Base-by-base conservation (phyloP, 2,113 vertebrate species). In the Oxyura jamaicensis region DNA sequence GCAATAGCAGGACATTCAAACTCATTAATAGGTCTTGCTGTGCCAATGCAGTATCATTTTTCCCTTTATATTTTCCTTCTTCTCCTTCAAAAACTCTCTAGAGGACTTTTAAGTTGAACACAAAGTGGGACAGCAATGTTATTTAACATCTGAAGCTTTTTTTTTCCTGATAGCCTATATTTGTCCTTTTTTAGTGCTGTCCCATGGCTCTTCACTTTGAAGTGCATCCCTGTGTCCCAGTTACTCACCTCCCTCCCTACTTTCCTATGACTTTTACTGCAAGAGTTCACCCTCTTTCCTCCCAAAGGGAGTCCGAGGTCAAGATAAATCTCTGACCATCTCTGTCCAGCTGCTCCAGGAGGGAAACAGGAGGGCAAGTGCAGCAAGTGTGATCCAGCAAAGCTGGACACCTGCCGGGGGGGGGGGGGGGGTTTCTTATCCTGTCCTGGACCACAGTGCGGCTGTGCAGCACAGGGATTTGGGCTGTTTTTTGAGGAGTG, bases 1-100 rank as follows among this genome's bases (percentile, higher is more conserved):
- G 75, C 73, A 94, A 82, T 44, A 86, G 21, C 56, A 81, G 48
- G 56, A 83, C 31, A 26, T 84, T 94, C 58, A 79, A 56, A 21
- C 69, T 94, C 29, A 58, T 86, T 94, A 91, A 5, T 53, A 66
- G 82, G 28, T 86, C 90, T 85, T 33, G 0, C 76, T 62, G 66
- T 86, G 48, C 44, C 53, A 84, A 62, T 35, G 48, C 42, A 66
- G 33, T 80, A 58, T 68, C 21, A 81, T 53, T 89, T 88, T 20
- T 88, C 44, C 44, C 23, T 78, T 82, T 62, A 42, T 81, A 56
- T 56, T 93, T 88, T 88, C 68, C 86, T 60, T 79, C 7, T 81
- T 94, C 91, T 59, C 77, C 53, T 91, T 93, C 65, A 86, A 56
- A 84, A 92, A 36, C 21, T 86, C 88, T 86, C 86, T 65, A 19